Base-by-base conservation (phyloP, 2,113 vertebrate genomes). In the Aspidoscelis tigris region DNA sequence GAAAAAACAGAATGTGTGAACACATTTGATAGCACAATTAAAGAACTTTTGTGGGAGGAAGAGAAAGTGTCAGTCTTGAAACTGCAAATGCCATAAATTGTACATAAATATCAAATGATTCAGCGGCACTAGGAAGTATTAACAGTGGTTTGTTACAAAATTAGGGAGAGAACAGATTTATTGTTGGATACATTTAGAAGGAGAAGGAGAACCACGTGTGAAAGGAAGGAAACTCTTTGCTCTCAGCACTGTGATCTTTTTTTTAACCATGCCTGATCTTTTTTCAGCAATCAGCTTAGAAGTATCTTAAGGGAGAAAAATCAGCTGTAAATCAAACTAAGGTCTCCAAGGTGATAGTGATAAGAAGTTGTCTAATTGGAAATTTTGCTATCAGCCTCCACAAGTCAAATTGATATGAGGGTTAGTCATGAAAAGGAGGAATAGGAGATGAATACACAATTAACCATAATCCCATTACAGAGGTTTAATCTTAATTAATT, bases 401-500 rank as follows among this genome's bases (percentile, higher is more conserved):
- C 75, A 80, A 88, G 85, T 93, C 80, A 95, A 95, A 93, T 66
- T 86, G 87, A 92, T 92, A 88, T 65, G 85, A 91, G 85, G 84
- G 22, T 90, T 92, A 94, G 83, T 90, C 77, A 93, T 18, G 22
- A 90, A 92, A 92, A 94, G 66, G 26, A 91, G 79, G 73, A 84
- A 3, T 92, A 90, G 75, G 76, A 95, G 84, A 91, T 89, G 47
- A 94, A 94, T 89, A 72, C 93, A 94, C 88, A 95, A 93, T 94
- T 95, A 96, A 88, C 61, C 77, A 44, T 86, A 94, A 93, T 94
- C 80, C 86, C 16, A 93, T 90, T 96, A 93, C 84, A 80, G 87
- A 95, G 91, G 50, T 91, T 93, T 91, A 95, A 94, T 93, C 86
- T 92, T 91, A 93, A 94, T 93, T 95, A 94, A 94, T 94, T 92